A percentile compares a stretch with the other conserved stretches of the same genome.
Conservation (phyloP, 2,113 vertebrate species). For the human (Homo sapiens) region DNA sequence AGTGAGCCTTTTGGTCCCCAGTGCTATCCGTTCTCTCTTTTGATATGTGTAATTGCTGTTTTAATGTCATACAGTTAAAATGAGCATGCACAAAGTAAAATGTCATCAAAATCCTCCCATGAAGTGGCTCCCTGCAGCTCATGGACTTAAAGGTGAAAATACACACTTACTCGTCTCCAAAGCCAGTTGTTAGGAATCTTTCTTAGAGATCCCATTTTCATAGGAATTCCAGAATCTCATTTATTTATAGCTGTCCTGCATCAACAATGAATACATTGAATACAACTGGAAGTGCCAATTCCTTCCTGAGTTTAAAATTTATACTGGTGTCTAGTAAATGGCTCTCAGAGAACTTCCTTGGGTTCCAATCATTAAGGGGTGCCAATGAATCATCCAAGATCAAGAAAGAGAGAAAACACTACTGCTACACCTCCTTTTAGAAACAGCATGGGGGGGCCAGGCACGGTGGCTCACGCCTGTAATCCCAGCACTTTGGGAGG, state of each 20-base stretch:
- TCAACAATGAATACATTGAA: neutral
- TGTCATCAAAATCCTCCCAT: neutral
- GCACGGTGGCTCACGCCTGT: no score
- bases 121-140: neutral
- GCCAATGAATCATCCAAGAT: neutral
- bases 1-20: neutral
- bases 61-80: neutral
- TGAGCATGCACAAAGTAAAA: neutral
- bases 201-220: neutral
- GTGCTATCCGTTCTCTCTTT: neutral
- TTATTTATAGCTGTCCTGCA: neutral
- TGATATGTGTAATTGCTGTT: neutral
- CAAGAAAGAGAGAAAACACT: neutral
- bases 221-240: neutral
- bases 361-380: no score
- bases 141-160: neutral
- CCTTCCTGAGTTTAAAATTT: neutral
- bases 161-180: neutral
- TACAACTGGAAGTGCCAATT: neutral
- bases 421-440: neutral
- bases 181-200: neutral
- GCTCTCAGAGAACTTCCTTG: neutral
- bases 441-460: neutral
- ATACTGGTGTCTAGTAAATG: neutral
- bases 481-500: no score